Evolutionary conservation across 2,113 vertebrate species (phyloP), one percentile per base, ranked within the genome.

Genomic region (Anhinga rufa): DNA sequence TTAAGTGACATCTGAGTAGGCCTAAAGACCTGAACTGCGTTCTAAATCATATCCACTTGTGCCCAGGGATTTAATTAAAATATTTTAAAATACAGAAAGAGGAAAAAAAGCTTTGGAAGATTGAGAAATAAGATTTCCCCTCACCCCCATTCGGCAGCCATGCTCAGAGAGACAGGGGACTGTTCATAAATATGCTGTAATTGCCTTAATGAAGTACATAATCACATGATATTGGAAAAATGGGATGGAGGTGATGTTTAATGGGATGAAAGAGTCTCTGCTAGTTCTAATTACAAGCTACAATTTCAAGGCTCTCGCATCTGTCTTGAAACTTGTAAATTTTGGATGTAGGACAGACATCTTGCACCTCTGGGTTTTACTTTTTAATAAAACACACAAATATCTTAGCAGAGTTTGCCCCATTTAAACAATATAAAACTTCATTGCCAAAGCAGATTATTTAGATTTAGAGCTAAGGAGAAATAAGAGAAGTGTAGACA

Each of bases 1-100:
- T 97, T 89, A 92, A 95, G 74, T 95, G 95, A 95, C 95, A 96
- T 96, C 88, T 85, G 34, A 93, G 36, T 91, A 93, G 93, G 76
- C 64, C 87, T 96, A 88, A 89, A 92, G 93, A 97, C 84, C 76
- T 69, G 64, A 96, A 84, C 54, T 92, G 74, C 81, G 87, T 97
- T 91, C 71, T 96, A 95, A 93, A 96, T 95, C 80, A 80, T 66
- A 92, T 48, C 66, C 24, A 24, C 60, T 93, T 48, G 40, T 84
- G 62, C 82, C 42, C 36, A 70, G 88, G 61, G 86, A 96, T 94
- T 95, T 93, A 97, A 96, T 95, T 93, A 95, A 93, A 90, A 74
- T 76, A 89, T 91, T 92, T 72, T 81, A 58, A 94, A 85, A 49
- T 44, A 57, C 28, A 65, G 76, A 29, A 57, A n/a, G 57, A 70